A percentile compares a stretch with the other conserved stretches of the same genome.
phyloP scores from a whole-genome alignment of 2,113 vertebrate genomes.

The Hylia prasina region DNA sequence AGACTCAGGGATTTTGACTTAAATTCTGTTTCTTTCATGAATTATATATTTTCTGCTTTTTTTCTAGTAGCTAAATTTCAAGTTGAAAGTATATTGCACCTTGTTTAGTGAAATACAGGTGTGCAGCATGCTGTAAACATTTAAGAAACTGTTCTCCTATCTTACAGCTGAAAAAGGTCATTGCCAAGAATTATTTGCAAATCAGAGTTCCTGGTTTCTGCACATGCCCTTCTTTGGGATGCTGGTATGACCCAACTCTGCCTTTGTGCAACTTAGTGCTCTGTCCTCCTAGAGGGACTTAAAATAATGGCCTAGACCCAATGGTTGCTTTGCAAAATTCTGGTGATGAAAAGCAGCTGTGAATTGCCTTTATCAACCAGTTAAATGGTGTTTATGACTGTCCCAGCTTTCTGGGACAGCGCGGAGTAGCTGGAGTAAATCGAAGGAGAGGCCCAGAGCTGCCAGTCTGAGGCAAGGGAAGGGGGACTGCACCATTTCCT shows the following conservation, averaged over 20 bases:
- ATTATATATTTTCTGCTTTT: neutral
- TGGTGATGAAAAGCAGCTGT: constrained; percentile 2
- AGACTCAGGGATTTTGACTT: neutral
- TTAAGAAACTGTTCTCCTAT: neutral
- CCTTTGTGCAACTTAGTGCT: neutral
- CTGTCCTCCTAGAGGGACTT: neutral
- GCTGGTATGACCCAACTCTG: neutral
- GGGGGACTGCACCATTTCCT: neutral
- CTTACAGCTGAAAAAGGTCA: neutral
- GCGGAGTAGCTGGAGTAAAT: neutral
- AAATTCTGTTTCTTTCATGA: neutral
- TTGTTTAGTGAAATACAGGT: neutral
- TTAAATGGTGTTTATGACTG: neutral
- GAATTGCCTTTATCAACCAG: neutral
- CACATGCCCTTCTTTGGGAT: neutral
- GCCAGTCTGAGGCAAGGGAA: neutral
- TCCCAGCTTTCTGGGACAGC: neutral
- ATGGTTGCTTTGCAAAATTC: neutral
- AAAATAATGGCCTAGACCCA: neutral
- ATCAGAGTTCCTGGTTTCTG: neutral
- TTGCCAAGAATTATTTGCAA: neutral
- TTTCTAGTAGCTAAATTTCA: neutral
- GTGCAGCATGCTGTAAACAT: neutral
- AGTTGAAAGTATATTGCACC: neutral
- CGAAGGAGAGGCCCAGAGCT: neutral